phyloP scores from a whole-genome alignment of 2,797 vertebrate genomes.

The Enteromius afrohamiltoni region DNA sequence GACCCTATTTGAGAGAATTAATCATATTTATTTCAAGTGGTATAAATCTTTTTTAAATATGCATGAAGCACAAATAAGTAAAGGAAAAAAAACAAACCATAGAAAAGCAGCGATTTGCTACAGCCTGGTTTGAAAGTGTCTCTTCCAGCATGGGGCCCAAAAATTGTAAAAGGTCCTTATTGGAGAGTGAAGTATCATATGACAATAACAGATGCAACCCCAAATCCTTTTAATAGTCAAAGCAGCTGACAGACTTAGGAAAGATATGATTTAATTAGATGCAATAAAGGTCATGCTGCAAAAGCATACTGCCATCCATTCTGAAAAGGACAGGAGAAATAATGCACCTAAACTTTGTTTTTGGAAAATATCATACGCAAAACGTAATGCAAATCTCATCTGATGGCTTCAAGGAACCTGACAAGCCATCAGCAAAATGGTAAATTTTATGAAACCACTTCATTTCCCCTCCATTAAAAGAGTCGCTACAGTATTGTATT shows the following conservation, averaged over 20 bases:
- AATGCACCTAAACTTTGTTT: slow-evolving; percentile 8
- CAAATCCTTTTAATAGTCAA: slow-evolving; percentile 62
- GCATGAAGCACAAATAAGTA: not conserved
- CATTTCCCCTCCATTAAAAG: not conserved
- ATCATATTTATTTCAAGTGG: not conserved
- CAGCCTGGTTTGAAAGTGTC: not conserved
- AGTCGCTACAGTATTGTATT: not conserved
- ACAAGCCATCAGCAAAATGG: not conserved
- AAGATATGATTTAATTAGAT: slow-evolving; percentile 60
- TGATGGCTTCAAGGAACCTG: slow-evolving; percentile 5
- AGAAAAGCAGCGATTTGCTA: not conserved
- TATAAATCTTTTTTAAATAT: not conserved
- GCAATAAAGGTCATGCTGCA: slow-evolving; percentile 59
- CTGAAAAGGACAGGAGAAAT: slow-evolving; percentile 33
- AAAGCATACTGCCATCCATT: slow-evolving; percentile 49
- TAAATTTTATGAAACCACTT: slow-evolving; percentile 2
- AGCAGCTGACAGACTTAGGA: slow-evolving; percentile 58
- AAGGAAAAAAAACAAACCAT: not conserved
- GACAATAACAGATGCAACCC: slow-evolving; percentile 61
- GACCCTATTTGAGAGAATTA: not conserved
- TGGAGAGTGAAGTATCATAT: slow-evolving; percentile 53
- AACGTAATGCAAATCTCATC: not conserved
- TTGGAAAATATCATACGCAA: slow-evolving; percentile 20
- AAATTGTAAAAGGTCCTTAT: slow-evolving; percentile 38
- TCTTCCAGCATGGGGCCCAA: slow-evolving; percentile 6